phyloP scores from a whole-genome alignment of 2,888 invertebrate genomes.

The Leptinotarsa juncta region DNA sequence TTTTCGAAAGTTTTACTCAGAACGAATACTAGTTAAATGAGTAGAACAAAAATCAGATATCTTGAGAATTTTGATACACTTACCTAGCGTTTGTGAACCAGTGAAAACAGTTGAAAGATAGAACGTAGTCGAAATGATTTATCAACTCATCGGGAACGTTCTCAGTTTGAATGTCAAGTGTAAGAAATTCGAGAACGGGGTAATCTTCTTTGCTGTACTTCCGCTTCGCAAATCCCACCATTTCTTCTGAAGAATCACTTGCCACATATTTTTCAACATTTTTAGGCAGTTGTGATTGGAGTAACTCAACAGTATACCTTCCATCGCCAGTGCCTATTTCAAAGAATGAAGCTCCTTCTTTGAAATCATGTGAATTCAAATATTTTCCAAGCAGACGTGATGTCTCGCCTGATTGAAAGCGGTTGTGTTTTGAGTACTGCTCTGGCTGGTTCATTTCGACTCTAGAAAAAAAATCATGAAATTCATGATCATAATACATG shows the following conservation, averaged over 20 bases:
- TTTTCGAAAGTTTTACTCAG: too few relatives aligned
- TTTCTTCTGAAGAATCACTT: background rate
- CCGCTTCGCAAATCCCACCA: background rate
- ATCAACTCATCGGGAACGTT: background rate
- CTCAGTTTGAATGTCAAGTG: background rate
- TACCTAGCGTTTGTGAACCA: background rate
- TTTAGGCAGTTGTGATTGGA: background rate
- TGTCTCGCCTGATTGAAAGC: background rate
- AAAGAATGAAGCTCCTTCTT: background rate
- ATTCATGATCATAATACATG: too few relatives aligned
- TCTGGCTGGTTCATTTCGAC: constrained; percentile 1
- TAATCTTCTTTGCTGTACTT: background rate
- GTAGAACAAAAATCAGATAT: too few relatives aligned
- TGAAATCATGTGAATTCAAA: background rate
- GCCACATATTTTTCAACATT: background rate
- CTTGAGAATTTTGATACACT: background rate
- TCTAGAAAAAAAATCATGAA: background rate
- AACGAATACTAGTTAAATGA: too few relatives aligned
- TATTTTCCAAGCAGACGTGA: background rate
- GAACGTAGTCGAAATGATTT: background rate
- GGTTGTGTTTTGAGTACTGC: background rate
- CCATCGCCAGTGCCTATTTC: background rate
- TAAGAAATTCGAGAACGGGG: background rate
- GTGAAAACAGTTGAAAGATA: background rate
- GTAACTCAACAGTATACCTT: background rate